Percentiles rank a stretch among this genome's conserved stretches.
phyloP scores from a whole-genome alignment of 92 coral and sea anemone genomes.

The Muricea muricata region DNA sequence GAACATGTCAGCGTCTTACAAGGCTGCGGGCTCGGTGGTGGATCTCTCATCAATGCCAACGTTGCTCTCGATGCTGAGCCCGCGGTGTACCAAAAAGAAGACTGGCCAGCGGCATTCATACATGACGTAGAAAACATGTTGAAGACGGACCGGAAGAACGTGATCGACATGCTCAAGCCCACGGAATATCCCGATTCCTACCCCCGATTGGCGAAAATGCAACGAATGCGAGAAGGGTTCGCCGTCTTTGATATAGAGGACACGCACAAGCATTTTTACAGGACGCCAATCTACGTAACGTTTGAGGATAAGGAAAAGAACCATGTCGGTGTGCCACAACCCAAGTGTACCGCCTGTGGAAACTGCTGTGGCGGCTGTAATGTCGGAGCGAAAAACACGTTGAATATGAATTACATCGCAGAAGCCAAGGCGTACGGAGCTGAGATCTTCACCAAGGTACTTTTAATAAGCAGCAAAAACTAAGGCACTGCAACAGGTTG shows the following conservation, averaged over 20 bases:
- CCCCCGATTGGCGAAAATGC: slow-evolving; percentile 49
- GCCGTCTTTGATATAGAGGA: slow-evolving; percentile 62
- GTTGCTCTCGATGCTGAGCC: slow-evolving; percentile 65
- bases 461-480: no score
- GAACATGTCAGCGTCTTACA: slow-evolving; percentile 64
- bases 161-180: slow-evolving; percentile 61
- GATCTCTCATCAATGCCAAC: slow-evolving; percentile 71
- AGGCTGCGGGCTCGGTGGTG: slow-evolving; percentile 74
- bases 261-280: slow-evolving; percentile 55
- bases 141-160: slow-evolving; percentile 55
- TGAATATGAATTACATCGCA: slow-evolving; percentile 70
- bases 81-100: slow-evolving; percentile 53
- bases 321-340: slow-evolving; percentile 74
- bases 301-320: slow-evolving; percentile 65
- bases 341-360: slow-evolving; percentile 72
- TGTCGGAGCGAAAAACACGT: slow-evolving; percentile 74
- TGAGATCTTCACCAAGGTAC: slow-evolving; percentile 67
- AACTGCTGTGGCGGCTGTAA: slow-evolving; percentile 76
- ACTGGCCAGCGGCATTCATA: slow-evolving; percentile 64
- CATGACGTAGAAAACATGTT: slow-evolving; percentile 47
- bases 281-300: slow-evolving; percentile 66
- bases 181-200: slow-evolving; percentile 61
- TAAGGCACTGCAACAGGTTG: no score
- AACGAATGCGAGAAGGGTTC: slow-evolving; percentile 34
- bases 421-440: slow-evolving; percentile 75